These are phyloP conservation scores for Microcebus murinus DNA, from an alignment of 2,113 vertebrate species.

Conservation along the genomic window DNA sequence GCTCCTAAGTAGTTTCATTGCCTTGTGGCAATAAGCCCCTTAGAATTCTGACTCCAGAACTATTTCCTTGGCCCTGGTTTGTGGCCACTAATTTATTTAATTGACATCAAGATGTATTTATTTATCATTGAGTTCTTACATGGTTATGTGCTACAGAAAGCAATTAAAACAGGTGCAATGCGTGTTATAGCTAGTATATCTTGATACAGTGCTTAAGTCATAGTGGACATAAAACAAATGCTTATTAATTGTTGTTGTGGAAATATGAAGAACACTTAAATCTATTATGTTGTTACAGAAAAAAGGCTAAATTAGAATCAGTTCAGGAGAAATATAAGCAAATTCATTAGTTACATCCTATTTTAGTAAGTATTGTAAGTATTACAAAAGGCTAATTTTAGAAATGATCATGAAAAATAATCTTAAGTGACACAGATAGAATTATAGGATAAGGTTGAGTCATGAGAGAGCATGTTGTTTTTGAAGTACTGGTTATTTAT, in stretches of 20 bases:
- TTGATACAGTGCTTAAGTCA: neutral
- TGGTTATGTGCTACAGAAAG: slow-evolving; percentile 26
- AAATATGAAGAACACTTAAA: slow-evolving; percentile 1
- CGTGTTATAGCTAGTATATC: neutral
- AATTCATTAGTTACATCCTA: slow-evolving; percentile 42
- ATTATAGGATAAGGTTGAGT: neutral
- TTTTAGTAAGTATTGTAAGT: neutral
- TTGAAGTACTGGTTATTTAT: neutral
- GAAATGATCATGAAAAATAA: neutral
- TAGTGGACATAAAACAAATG: neutral
- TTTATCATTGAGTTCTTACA: neutral
- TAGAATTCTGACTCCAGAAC: slow-evolving; percentile 24
- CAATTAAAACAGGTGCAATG: slow-evolving; percentile 13
- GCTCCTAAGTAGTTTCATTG: slow-evolving; percentile 40
- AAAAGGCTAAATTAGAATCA: slow-evolving; percentile 4
- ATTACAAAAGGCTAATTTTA: slow-evolving; percentile 38
- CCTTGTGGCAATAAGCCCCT: slow-evolving; percentile 39
- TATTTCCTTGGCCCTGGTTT: slow-evolving; percentile 36
- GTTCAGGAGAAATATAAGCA: neutral
- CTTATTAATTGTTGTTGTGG: slow-evolving; percentile 35
- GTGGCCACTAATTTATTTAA: slow-evolving; percentile 49
- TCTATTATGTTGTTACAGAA: neutral
- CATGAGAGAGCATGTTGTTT: neutral
- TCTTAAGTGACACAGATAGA: neutral
- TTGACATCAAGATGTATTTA: slow-evolving; percentile 43